Conservation (phyloP, 2,797 vertebrate genomes). For the Myotis daubentonii region DNA sequence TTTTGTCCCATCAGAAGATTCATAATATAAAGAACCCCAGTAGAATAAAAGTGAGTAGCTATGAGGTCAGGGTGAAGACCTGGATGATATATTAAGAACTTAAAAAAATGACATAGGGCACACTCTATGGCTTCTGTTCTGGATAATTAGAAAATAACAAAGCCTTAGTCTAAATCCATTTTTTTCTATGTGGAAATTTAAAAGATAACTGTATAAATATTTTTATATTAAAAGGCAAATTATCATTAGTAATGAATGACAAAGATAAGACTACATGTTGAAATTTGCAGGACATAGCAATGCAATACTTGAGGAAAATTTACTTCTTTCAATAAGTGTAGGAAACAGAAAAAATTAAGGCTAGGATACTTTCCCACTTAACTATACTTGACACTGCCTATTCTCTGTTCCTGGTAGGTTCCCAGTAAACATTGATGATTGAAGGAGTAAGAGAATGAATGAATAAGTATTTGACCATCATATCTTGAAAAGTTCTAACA, state of each 20-base stretch:
- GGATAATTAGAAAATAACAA: constrained; percentile 4
- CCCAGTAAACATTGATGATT: not conserved
- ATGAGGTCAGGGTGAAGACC: not conserved
- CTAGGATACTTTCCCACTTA: not conserved
- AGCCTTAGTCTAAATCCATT: not conserved
- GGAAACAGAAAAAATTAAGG: not conserved
- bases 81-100: constrained; percentile 10
- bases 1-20: not conserved
- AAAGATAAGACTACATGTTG: not conserved
- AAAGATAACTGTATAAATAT: not conserved
- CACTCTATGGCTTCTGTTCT: not conserved
- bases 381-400: not conserved
- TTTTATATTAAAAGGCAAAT: constrained; percentile 18
- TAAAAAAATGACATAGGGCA: not conserved
- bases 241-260: not conserved
- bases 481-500: not conserved
- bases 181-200: not conserved
- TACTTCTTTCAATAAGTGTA: not conserved
- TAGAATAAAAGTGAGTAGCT: not conserved
- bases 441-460: not conserved
- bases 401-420: not conserved
- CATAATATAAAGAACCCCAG: not conserved
- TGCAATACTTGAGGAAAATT: not conserved
- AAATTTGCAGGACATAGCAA: not conserved
- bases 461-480: not conserved